These are phyloP conservation scores for Ceratina australensis DNA, from an alignment of 1,140 invertebrate species.

Conservation along the genomic window DNA sequence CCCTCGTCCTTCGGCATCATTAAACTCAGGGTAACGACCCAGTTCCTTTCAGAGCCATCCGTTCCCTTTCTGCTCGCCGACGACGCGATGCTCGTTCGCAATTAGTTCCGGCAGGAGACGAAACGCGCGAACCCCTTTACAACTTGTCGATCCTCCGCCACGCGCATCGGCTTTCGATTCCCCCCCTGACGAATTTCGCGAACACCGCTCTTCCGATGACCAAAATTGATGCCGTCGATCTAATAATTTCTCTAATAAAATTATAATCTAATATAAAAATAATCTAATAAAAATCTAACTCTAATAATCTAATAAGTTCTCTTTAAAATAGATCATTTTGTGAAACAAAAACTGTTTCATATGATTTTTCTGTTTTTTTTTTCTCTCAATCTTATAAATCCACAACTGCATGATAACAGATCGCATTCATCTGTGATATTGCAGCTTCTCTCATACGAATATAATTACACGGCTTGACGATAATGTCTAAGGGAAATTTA, in stretches of 20 bases:
- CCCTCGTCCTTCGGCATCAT: slow-evolving; percentile 63
- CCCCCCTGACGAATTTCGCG: not conserved
- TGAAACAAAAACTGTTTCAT: too few relatives aligned
- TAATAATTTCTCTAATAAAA: not conserved
- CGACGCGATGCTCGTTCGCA: slow-evolving; percentile 31
- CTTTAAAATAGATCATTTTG: not conserved
- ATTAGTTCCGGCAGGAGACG: slow-evolving; percentile 60
- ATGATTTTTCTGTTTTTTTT: not conserved
- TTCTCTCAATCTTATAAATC: not conserved
- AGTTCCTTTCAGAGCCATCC: slow-evolving; percentile 64
- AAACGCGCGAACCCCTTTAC: slow-evolving; percentile 36
- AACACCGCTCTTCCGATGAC: not conserved
- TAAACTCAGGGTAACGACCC: slow-evolving; percentile 62
- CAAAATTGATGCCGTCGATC: not conserved
- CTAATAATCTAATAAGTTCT: not conserved
- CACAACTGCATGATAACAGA: not conserved
- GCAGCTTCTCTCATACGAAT: not conserved
- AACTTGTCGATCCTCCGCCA: slow-evolving; percentile 26
- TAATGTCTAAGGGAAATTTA: not conserved
- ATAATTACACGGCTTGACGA: slow-evolving; percentile 17
- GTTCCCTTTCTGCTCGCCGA: not conserved
- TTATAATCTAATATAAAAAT: too few relatives aligned
- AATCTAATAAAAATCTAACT: too few relatives aligned
- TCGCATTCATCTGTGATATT: not conserved
- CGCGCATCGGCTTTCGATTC: not conserved